Conservation (phyloP, 2,797 vertebrate genomes). For the Morus bassanus region DNA sequence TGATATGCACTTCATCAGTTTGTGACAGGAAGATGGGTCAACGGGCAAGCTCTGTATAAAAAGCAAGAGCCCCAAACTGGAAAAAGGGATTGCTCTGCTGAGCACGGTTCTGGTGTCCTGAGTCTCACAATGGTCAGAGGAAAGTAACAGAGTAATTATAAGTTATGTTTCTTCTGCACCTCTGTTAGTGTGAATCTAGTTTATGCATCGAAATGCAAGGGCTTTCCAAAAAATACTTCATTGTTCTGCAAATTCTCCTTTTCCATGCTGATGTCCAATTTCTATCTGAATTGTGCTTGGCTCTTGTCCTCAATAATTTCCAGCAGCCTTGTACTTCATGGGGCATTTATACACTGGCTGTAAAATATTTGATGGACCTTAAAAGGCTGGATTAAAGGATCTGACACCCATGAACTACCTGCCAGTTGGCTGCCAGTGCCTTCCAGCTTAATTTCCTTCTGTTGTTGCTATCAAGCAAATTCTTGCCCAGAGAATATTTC, state of each 20-base stretch:
- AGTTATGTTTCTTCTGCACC: neutral
- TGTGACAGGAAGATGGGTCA: slow-evolving; percentile 33
- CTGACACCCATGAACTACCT: neutral
- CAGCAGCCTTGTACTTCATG: neutral
- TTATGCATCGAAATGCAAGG: neutral
- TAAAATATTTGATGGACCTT: slow-evolving; percentile 32
- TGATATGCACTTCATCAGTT: slow-evolving; percentile 37
- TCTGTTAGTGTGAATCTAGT: neutral
- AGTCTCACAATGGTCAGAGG: neutral
- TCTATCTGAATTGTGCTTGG: slow-evolving; percentile 8
- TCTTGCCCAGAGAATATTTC: neutral
- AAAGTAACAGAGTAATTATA: neutral
- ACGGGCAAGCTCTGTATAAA: neutral
- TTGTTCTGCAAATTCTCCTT: slow-evolving; percentile 12
- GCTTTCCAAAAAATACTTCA: neutral
- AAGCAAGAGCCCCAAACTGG: neutral
- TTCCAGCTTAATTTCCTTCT: neutral
- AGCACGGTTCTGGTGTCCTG: neutral
- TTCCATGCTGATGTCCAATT: neutral
- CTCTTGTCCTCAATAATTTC: slow-evolving; percentile 29
- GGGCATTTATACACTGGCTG: neutral
- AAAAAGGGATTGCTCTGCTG: neutral
- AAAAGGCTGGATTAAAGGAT: slow-evolving; percentile 34
- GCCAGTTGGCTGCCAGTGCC: neutral
- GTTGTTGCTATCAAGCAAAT: neutral